A percentile compares a stretch with the other conserved stretches of the same genome.
Conservation (phyloP, 2,888 invertebrate species). For the Campaea margaritaria region DNA sequence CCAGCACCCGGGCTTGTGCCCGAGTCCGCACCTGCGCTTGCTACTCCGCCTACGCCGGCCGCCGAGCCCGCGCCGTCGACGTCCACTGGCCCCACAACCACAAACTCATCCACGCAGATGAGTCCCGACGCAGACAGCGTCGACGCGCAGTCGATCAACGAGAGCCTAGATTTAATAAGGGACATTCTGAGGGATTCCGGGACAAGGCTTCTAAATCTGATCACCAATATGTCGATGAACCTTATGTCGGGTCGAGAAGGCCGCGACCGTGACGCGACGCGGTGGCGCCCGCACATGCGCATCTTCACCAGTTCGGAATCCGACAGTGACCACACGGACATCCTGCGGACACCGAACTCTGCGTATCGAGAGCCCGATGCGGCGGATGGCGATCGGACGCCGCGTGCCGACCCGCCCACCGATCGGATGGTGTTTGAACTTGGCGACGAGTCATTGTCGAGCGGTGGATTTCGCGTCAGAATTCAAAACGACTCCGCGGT, state of each 20-base stretch:
- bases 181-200: conserved; percentile 81
- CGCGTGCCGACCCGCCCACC: conserved; percentile 18
- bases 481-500: conserved; percentile 53
- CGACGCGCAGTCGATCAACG: conserved; percentile 77
- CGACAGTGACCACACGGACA: conserved; percentile 74
- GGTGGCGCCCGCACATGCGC: conserved; percentile 54
- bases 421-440: conserved; percentile 36
- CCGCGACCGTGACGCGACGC: conserved; percentile 38
- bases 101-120: conserved; percentile 67
- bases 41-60: conserved; percentile 26
- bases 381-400: conserved; percentile 7
- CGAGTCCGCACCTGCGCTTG: conserved; percentile 7
- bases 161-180: conserved; percentile 77
- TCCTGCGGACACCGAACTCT: conserved; percentile 72
- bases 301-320: conserved; percentile 73
- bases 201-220: conserved; percentile 74
- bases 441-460: conserved; percentile 50
- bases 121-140: conserved; percentile 59
- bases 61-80: conserved; percentile 41
- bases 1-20: conserved; percentile 21
- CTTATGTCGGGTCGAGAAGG: conserved; percentile 66
- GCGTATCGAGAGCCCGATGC: conserved; percentile 63
- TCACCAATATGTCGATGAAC: conserved; percentile 77
- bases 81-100: conserved; percentile 48
- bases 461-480: conserved; percentile 69